Evolutionary conservation across 2,113 vertebrate species (phyloP), one percentile per base, ranked within the genome.

Genomic region (Camelus bactrianus): DNA sequence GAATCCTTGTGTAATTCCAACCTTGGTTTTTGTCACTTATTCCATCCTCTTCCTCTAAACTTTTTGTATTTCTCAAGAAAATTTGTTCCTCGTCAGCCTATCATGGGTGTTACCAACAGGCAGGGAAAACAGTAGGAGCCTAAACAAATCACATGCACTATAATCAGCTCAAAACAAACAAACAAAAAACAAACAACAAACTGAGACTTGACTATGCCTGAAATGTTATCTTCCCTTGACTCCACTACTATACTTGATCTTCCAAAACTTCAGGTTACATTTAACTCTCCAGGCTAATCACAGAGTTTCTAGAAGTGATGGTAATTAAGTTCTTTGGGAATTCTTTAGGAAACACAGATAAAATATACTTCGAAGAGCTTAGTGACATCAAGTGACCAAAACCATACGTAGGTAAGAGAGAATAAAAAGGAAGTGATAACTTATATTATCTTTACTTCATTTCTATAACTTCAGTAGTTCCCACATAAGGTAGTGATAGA

Each of bases 301-400:
- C 1, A 69, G 28, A 88, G 87, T 82, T 93, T 50, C 77, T 62
- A 79, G 72, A 77, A 67, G 81, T 32, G 38, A 50, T 1, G 13
- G 13, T 65, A 80, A 84, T 73, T 92, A 92, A 86, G 20, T 81
- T 67, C 64, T 75, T 77, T 81, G 72, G 72, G 54, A 81, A 88
- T 70, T 92, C 62, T 90, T 87, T 65, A 73, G 13, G n/a, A 86
- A 95, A 64, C 24, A 70, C 48, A 75, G 9, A 67, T 67, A 83
- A 89, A 77, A 92, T 22, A 93, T 1, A 72, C 12, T 86, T 52
- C n/a, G 35, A 90, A 69, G n/a, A 93, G 54, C 67, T 38, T 81
- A 38, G 12, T 32, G 6, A 89, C 32, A 13, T 86, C 54, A 96
- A 67, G 24, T 42, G 42, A 65, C 20, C 28, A 50, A 92, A 96